A percentile compares a stretch with the other conserved stretches of the same genome.
Conservation (phyloP, 2,797 vertebrate species). For the Sebastes wilsoni region DNA sequence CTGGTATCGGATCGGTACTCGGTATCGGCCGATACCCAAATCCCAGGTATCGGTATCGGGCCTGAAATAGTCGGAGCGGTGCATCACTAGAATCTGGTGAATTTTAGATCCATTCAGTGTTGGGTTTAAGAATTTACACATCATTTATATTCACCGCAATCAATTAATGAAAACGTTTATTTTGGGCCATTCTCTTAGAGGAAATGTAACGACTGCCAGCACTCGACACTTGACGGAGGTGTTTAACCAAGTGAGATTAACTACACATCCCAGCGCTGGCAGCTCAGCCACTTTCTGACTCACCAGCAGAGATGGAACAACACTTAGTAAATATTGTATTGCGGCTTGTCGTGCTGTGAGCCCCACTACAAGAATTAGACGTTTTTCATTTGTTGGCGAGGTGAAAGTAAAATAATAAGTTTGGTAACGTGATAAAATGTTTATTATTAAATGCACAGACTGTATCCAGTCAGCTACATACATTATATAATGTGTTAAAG, state of each 20-base stretch:
- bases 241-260: background rate
- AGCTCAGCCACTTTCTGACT: background rate
- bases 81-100: background rate
- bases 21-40: no score
- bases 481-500: background rate
- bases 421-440: background rate
- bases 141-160: background rate
- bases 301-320: background rate
- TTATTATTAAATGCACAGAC: background rate
- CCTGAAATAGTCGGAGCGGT: no score
- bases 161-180: background rate
- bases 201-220: background rate
- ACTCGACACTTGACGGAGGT: background rate
- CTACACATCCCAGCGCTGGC: background rate
- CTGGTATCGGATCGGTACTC: no score
- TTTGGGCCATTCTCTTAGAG: background rate
- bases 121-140: background rate
- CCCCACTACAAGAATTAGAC: background rate
- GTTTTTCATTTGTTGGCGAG: background rate
- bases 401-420: background rate
- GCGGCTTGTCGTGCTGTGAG: background rate
- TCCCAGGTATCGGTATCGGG: no score
- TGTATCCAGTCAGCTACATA: background rate
- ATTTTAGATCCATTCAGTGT: background rate
- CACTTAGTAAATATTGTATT: constrained; percentile 8